Evolutionary conservation across 2,113 vertebrate species (phyloP), one percentile per base, ranked within the genome.

Genomic region (Mandrillus leucophaeus): DNA sequence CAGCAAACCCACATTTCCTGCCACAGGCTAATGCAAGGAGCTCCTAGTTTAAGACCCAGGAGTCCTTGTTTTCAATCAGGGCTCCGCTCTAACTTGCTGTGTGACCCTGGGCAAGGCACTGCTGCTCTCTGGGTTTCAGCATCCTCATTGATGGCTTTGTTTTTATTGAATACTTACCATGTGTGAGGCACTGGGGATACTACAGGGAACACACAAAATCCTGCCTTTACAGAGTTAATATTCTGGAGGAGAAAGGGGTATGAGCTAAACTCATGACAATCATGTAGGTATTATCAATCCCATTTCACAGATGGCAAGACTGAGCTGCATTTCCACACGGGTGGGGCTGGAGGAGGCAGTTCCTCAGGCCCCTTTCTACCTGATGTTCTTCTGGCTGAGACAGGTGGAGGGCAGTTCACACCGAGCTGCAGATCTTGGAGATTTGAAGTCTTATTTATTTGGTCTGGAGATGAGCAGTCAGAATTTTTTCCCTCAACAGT

Each of bases 401-500:
- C 16, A 30, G 35, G 45, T 0, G 0, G 64, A 14, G 13, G 2
- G 0, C 32, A 8, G 87, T 20, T 86, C 70, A 12, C 45, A 0
- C 6, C 0, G 4, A 12, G 32, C 70, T 45, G 22, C 70, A 25
- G 20, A 55, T 48, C 52, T 20, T 3, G 6, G 55, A 55, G 66
- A 90, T 20, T 16, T 45, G 81, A 76, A 81, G 70, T 81, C 80
- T 50, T 82, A 61, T 87, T 64, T 89, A 93, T 96, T 91, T 93
- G 97, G 59, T 48, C 95, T 96, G 48, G 50, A 70, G 90, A 83
- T 64, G 66, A 94, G 32, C 0, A 10, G 90, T 75, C 25, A 40
- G n/a, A 35, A 57, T 32, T 75, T 78, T 78, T 83, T 50, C 45
- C 57, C 64, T 66, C 75, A 81, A 73, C 95, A 78, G 94, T 85